These are phyloP conservation scores for Neopelma chrysocephalum DNA, from an alignment of 2,797 vertebrate species.

Conservation along the genomic window DNA sequence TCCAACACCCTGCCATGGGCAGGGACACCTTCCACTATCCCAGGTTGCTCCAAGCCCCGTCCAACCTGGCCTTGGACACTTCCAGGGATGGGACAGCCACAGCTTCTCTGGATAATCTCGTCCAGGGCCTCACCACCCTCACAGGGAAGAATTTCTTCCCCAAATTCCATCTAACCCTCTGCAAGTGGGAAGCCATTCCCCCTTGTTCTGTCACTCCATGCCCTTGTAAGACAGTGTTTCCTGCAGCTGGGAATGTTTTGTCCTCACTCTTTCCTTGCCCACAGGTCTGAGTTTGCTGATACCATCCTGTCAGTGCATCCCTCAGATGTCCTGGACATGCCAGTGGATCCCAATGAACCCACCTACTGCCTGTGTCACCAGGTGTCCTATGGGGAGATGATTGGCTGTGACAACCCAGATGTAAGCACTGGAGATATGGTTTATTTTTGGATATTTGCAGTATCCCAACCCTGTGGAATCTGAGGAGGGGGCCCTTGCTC, in stretches of 20 bases:
- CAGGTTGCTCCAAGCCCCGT: background rate
- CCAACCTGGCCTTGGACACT: background rate
- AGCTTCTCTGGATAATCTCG: background rate
- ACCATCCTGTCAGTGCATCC: conserved; percentile 90
- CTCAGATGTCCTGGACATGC: conserved; percentile 95
- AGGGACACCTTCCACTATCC: background rate
- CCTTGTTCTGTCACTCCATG: background rate
- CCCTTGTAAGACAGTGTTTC: background rate
- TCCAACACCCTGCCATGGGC: background rate
- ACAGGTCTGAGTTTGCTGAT: conserved; percentile 87
- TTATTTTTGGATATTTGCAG: background rate
- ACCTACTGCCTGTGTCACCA: conserved; percentile 96
- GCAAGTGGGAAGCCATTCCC: background rate
- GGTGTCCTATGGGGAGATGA: conserved; percentile 98
- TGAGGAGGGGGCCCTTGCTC: background rate
- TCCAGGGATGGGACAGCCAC: background rate
- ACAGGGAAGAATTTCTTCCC: background rate
- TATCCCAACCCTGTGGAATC: background rate
- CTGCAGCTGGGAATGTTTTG: background rate
- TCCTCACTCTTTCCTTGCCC: background rate
- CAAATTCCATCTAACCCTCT: background rate
- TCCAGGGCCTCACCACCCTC: background rate
- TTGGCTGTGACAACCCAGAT: conserved; percentile 96
- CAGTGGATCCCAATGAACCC: conserved; percentile 94
- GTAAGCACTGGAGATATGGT: conserved; percentile 70